These are phyloP conservation scores for Drosophila incognita DNA, from an alignment of 2,888 invertebrate species.

Conservation along the genomic window DNA sequence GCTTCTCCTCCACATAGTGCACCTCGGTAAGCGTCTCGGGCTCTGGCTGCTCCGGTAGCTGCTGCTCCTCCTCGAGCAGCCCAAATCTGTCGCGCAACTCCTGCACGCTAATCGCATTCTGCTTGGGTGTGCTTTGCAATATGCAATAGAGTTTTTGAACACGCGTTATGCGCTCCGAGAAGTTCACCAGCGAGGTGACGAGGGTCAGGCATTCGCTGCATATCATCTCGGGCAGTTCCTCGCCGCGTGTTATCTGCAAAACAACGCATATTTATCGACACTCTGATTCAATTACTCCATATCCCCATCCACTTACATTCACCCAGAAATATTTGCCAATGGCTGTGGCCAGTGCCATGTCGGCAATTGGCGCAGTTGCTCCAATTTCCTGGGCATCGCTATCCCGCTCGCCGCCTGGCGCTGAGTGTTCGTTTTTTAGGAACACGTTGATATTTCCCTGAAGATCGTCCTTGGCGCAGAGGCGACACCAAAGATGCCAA, in stretches of 20 bases:
- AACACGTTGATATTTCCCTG: conserved; percentile 75
- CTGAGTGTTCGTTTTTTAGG: conserved; percentile 58
- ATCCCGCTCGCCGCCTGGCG: not conserved
- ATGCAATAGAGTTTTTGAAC: conserved; percentile 81
- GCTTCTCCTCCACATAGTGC: conserved; percentile 66
- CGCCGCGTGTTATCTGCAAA: conserved; percentile 69
- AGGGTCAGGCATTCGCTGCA: conserved; percentile 78
- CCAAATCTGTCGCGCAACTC: conserved; percentile 65
- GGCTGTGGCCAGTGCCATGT: conserved; percentile 69
- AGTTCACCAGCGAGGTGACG: conserved; percentile 74
- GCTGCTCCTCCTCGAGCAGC: conserved; percentile 51
- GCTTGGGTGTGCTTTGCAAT: conserved; percentile 52
- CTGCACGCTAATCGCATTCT: conserved; percentile 39
- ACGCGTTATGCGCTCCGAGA: conserved; percentile 78
- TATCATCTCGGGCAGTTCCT: conserved; percentile 76
- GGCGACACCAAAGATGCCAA: conserved; percentile 78
- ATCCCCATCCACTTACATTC: conserved; percentile 62
- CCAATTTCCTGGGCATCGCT: not conserved
- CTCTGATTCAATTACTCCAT: not conserved
- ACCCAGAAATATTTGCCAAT: conserved; percentile 81
- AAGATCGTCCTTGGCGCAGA: conserved; percentile 76
- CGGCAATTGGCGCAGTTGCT: conserved; percentile 8
- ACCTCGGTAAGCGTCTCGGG: conserved; percentile 57
- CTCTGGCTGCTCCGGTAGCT: conserved; percentile 17
- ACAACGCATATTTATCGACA: not conserved